These are phyloP conservation scores for Physeter macrocephalus DNA, from an alignment of 2,113 vertebrate genomes.

Conservation along the genomic window DNA sequence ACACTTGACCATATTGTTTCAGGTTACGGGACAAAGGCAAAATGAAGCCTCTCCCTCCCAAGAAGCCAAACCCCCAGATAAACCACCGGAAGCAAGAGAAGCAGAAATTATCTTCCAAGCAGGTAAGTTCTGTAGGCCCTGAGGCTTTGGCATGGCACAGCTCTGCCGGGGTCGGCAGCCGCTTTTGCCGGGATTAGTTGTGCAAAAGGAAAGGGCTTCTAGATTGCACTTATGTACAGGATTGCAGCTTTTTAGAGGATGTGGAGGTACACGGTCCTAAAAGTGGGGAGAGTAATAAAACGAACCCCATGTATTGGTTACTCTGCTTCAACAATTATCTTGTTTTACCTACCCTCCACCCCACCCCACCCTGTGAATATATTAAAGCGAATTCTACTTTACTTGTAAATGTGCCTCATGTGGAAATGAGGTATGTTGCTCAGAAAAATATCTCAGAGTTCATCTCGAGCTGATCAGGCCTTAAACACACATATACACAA, in stretches of 20 bases:
- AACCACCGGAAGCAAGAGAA: constrained; percentile 57
- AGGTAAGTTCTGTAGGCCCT: constrained; percentile 49
- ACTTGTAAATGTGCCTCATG: neutral
- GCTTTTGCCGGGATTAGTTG: neutral
- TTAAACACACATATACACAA: neutral
- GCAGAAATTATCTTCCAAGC: constrained; percentile 30
- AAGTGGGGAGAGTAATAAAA: neutral
- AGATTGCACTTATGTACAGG: neutral
- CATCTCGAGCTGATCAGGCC: neutral
- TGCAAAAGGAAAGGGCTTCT: neutral
- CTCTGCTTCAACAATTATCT: neutral
- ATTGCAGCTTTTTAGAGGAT: neutral
- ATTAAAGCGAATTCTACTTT: neutral
- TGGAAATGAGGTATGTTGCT: neutral
- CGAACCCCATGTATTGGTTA: neutral
- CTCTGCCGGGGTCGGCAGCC: neutral
- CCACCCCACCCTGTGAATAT: neutral
- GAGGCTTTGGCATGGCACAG: neutral
- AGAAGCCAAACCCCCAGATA: constrained; percentile 71
- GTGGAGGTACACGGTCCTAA: neutral
- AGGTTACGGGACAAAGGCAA: constrained; percentile 88
- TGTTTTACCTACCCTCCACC: neutral
- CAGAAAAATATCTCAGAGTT: neutral
- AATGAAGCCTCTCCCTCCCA: constrained; percentile 69
- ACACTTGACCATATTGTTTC: neutral